A percentile compares a stretch with the other conserved stretches of the same genome.
These are phyloP conservation scores for Myotis planiceps DNA, from an alignment of 2,797 vertebrate genomes.

Conservation along the genomic window DNA sequence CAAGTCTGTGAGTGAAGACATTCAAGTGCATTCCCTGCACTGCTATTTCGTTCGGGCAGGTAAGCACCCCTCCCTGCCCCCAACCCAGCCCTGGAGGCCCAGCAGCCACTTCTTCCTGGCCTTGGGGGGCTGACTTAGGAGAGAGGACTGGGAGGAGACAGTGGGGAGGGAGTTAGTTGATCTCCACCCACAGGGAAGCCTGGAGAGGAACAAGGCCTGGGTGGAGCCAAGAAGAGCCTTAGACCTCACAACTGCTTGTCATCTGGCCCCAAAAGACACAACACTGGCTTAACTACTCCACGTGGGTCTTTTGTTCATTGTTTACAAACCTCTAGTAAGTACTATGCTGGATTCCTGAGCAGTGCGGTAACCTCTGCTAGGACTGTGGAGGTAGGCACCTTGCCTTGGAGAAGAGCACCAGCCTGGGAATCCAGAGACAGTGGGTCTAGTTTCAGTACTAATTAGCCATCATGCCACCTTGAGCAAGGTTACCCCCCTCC, in stretches of 20 bases:
- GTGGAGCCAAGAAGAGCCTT: background rate
- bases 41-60: conserved; percentile 97
- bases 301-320: background rate
- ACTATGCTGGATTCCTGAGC: background rate
- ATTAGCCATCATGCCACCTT: background rate
- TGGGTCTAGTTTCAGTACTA: background rate
- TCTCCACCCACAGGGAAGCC: background rate
- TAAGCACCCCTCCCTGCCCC: conserved; percentile 75
- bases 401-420: background rate
- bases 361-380: background rate
- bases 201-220: background rate
- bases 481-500: background rate
- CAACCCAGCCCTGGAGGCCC: background rate
- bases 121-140: background rate
- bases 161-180: background rate
- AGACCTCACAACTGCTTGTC: background rate
- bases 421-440: background rate
- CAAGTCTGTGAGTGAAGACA: conserved; percentile 90
- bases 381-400: background rate
- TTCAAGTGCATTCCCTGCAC: conserved; percentile 93
- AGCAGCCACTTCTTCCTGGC: background rate
- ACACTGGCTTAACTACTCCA: background rate
- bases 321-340: background rate
- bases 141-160: background rate
- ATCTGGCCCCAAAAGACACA: background rate